Base-by-base conservation (phyloP, 1,140 invertebrate genomes). In the Drosophila teissieri region DNA sequence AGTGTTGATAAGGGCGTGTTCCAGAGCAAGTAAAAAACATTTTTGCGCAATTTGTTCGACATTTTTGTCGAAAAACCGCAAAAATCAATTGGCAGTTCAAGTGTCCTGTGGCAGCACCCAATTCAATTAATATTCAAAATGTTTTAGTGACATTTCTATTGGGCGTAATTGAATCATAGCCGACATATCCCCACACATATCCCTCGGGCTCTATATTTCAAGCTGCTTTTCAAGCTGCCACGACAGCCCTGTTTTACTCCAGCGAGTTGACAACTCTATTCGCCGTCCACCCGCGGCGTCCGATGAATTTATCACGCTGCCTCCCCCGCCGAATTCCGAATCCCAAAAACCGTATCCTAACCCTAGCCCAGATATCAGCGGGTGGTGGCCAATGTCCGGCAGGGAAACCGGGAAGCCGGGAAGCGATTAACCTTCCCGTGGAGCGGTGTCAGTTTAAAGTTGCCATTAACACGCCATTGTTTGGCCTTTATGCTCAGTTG, bases 381-480 rank as follows among this genome's bases (percentile, higher is more conserved):
- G 82, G 83, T 88, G 83, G 79, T 82, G 54, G 39, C 56, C 68
- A 37, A 22, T 67, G 55, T 53, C 45, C 54, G 55, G 44, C 61
- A 1, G 19, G 19, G 1, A 19, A 1, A 2, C 61, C 19, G 19
- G 19, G 1, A 19, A 1, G 1, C 61, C 51, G n/a, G 49, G 53
- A 63, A 79, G 73, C 80, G 72, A 69, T 73, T 80, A 58, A 84
- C 73, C 72, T 49, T 49, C 42, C 45, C 51, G 61, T 46, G 42
- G 62, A 54, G 58, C 72, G 78, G 80, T 89, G 80, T 90, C 86
- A 90, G 68, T 90, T 86, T 90, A 82, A 90, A 90, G 81, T 85
- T 79, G 80, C 81, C 86, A 90, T 90, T 90, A 90, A 84, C 86
- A 90, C 86, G 80, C 85, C 60, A 90, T 90, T 90, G 86, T 90